A percentile compares a stretch with the other conserved stretches of the same genome.
These are phyloP conservation scores for Synergus gifuensis DNA, from an alignment of 2,888 invertebrate genomes.

Conservation along the genomic window DNA sequence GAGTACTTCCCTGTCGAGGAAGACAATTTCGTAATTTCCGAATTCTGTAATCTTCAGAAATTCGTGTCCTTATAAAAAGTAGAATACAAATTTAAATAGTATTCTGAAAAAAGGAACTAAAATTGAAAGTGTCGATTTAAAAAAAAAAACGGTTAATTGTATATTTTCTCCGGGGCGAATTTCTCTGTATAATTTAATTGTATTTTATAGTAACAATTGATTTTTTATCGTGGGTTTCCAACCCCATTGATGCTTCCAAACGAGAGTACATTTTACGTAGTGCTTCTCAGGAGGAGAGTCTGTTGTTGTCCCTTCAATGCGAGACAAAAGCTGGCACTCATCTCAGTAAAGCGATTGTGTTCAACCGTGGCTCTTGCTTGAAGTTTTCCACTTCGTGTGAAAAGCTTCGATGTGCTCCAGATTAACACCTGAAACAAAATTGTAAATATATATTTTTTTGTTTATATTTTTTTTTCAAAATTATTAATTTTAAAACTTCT, in stretches of 20 bases:
- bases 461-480: too few relatives aligned
- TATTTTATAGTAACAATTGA: conserved; percentile 42
- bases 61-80: not conserved
- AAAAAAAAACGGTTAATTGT: not conserved
- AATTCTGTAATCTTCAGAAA: not conserved
- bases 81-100: not conserved
- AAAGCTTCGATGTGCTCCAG: conserved; percentile 90
- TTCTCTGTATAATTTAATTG: not conserved
- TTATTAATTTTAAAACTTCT: too few relatives aligned
- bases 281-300: conserved; percentile 44
- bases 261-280: conserved; percentile 39
- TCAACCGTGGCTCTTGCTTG: conserved; percentile 84
- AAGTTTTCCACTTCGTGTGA: conserved; percentile 91
- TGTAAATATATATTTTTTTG: not conserved
- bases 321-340: conserved; percentile 35
- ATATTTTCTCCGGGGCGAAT: not conserved
- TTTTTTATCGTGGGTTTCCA: conserved; percentile 67
- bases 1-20: conserved; percentile 24
- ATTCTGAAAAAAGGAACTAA: not conserved
- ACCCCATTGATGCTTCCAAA: conserved; percentile 59
- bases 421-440: conserved; percentile 82
- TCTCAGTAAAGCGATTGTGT: conserved; percentile 50
- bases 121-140: not conserved
- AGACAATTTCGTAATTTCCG: not conserved
- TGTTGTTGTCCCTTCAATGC: conserved; percentile 43